Evolutionary conservation across 2,888 invertebrate genomes (phyloP).

Genomic region (Hyposoter didymator): DNA sequence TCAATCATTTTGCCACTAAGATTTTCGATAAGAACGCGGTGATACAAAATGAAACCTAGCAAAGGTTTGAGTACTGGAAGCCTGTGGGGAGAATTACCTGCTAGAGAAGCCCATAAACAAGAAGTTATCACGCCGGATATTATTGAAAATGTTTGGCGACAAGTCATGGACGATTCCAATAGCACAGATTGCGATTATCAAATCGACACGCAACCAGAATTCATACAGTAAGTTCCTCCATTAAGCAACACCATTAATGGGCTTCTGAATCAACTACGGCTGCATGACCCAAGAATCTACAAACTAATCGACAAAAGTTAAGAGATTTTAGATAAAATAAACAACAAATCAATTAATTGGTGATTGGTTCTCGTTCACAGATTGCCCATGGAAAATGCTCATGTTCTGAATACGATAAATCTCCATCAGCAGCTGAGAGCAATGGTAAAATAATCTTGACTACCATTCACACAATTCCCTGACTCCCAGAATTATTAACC

Average conservation of each 20-base stretch:
- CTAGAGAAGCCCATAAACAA: constrained; percentile 81
- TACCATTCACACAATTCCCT: not conserved
- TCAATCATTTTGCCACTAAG: not conserved
- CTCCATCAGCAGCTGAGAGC: constrained; percentile 79
- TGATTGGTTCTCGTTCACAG: constrained; percentile 68
- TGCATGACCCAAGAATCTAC: no score
- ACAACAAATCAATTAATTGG: constrained; percentile 34
- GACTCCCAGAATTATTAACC: no score
- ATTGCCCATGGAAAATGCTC: constrained; percentile 80
- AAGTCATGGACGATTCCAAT: constrained; percentile 81
- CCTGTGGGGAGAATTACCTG: constrained; percentile 81
- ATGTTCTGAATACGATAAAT: constrained; percentile 81
- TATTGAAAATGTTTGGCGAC: constrained; percentile 83
- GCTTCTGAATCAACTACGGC: no score
- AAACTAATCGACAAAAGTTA: no score
- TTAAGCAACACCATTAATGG: not conserved
- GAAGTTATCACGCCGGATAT: constrained; percentile 82
- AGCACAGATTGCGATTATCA: constrained; percentile 80
- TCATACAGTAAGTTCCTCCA: constrained; percentile 76
- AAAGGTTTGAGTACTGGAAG: constrained; percentile 73
- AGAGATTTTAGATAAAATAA: constrained; percentile 17
- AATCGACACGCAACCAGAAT: constrained; percentile 78
- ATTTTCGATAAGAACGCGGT: not conserved
- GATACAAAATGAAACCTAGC: constrained; percentile 78
- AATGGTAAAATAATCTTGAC: constrained; percentile 75